Evolutionary conservation across 2,797 vertebrate species (phyloP).

Genomic region (Fistularia commersonii): DNA sequence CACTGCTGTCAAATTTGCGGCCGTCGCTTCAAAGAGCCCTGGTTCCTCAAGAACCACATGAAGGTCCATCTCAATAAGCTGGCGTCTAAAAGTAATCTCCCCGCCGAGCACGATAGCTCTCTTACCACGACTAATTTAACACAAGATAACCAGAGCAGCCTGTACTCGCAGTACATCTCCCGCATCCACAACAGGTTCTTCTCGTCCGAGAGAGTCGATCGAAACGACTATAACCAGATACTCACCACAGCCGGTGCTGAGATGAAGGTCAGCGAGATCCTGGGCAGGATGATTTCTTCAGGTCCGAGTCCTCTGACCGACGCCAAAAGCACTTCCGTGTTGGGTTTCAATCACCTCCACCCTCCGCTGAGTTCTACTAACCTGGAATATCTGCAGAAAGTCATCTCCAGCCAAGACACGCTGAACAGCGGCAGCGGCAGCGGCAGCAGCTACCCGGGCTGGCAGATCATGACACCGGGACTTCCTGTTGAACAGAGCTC

Average conservation of each 20-base stretch:
- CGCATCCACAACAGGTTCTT: conserved; percentile 91
- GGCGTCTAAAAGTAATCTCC: conserved; percentile 87
- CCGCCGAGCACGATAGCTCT: conserved; percentile 78
- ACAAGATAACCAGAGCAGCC: conserved; percentile 86
- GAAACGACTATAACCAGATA: conserved; percentile 84
- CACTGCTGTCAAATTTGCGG: conserved; percentile 98
- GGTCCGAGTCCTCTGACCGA: conserved; percentile 61
- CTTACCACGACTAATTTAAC: conserved; percentile 81
- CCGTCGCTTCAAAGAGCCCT: conserved; percentile 97
- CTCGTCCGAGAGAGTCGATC: conserved; percentile 81
- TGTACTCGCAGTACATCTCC: conserved; percentile 93
- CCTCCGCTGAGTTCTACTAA: conserved; percentile 88
- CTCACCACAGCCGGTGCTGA: conserved; percentile 85
- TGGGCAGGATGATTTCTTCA: conserved; percentile 87
- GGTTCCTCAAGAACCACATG: conserved; percentile 99
- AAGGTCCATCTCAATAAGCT: conserved; percentile 98
- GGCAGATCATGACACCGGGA: conserved; percentile 93
- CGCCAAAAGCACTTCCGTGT: conserved; percentile 84
- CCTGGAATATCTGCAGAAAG: conserved; percentile 90
- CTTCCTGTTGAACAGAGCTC: conserved; percentile 82
- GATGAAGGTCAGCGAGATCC: conserved; percentile 90
- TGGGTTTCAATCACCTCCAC: conserved; percentile 87
- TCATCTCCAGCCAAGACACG: conserved; percentile 88
- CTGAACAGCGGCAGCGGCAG: conserved; percentile 75
- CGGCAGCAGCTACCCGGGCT: conserved; percentile 83